Evolutionary conservation across 2,113 vertebrate genomes (phyloP), one percentile per base, ranked within the genome.

Genomic region (Passer montanus): DNA sequence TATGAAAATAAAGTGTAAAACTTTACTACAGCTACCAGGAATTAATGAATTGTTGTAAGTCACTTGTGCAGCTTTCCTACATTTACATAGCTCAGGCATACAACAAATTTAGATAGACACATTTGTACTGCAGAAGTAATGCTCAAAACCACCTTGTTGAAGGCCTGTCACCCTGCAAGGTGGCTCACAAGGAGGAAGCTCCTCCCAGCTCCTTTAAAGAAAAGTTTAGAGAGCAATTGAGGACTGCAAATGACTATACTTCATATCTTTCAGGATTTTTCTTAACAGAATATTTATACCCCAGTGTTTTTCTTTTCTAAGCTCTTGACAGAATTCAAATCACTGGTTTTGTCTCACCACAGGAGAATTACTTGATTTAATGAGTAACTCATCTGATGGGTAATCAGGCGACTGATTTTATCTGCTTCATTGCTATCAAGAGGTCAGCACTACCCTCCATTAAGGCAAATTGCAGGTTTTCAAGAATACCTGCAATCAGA

Each of bases 381-480:
- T 83, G 37, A 93, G 64, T 56, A 92, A 81, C 52, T 64, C 52
- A 72, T 67, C 15, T 75, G 63, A 74, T 35, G 18, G 33, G 21
- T 70, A 83, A 85, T 91, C 53, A 85, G 58, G 72, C n/a, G 93
- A 69, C 43, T 3, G 5, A 80, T 88, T 80, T 80, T 86, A 83
- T 69, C 79, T 70, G 72, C 79, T 90, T 89, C 60, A 58, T 4
- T 69, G 62, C 55, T 63, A 84, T 50, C n/a, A 70, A 81, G 68
- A 43, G 79, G 63, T 66, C 79, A 86, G 67, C 11, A 7, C 35
- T 62, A 77, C 59, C 47, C n/a, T 80, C 68, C 68, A 93, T 74
- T 66, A 92, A 50, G n/a, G 43, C 21, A 84, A 92, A 94, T 88
- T 69, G 69, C 79, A 92, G 47, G 86, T 63, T 93, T 87, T 62